Evolutionary conservation across 2,113 vertebrate species (phyloP), one percentile per base, ranked within the genome.

Genomic region (Bombycilla garrulus): DNA sequence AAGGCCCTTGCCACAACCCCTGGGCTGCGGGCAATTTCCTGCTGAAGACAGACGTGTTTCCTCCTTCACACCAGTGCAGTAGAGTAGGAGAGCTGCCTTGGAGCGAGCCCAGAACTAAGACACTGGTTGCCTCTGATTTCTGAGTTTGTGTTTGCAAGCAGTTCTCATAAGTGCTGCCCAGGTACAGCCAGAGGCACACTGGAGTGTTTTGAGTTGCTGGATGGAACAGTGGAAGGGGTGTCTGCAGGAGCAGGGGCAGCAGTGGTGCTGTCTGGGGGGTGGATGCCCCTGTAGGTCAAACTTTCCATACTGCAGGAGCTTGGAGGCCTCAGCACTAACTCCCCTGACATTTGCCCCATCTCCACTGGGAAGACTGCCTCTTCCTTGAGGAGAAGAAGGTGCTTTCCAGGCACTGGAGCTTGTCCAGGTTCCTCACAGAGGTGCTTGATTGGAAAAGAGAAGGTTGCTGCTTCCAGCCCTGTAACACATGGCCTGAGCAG

Each of bases 181-280:
- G 15, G 4, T 19, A 1, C 17, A 6, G 58, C 26, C 29, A 1
- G 0, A 11, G 12, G 25, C n/a, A 9, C 61, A 7, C 21, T 70
- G 69, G 38, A 28, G 69, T 47, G 16, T 29, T 72, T 58, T 71
- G 70, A 24, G 44, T 16, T 71, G 51, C 31, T 44, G 61, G 56
- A 33, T 71, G 61, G 71, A 58, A 83, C 44, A 71, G 53, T 42
- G 19, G 20, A 26, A 25, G 31, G 38, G 44, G 10, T 31, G 28
- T 29, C 36, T 48, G 62, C 1, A 5, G 14, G 51, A 1, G 3
- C 9, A 23, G 29, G 25, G 17, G 36, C 11, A 38, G 26, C 1
- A 5, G 42, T 22, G 33, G 2, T 85, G 35, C 25, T 28, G 15
- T 45, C 8, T 12, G 20, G 15, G 23, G n/a, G 40, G 21, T 8